Evolutionary conservation across 2,888 invertebrate species (phyloP), one percentile per base, ranked within the genome.

Genomic region (Sicus ferrugineus): DNA sequence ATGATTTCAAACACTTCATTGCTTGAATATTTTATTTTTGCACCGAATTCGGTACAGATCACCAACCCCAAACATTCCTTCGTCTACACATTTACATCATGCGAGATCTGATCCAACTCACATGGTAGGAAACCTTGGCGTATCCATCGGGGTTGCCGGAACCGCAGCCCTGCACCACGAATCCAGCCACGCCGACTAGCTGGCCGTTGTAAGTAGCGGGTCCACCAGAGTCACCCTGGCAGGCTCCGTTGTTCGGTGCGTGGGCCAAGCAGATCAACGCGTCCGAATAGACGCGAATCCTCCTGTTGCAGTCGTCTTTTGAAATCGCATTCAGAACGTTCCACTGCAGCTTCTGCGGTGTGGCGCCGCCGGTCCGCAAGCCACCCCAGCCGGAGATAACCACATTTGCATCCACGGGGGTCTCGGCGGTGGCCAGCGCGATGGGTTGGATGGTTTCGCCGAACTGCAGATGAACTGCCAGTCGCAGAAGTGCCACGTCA

Each of bases 321-420:
- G 54, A 54, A 26, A 54, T 23, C 2, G 54, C 23, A 23, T 23
- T 54, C 54, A 23, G 14, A 16, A 54, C 6, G 4, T 23, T 23
- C 54, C 54, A 54, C 16, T 54, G 54, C 6, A 54, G 54, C 5
- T 28, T 23, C 5, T 23, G 16, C 23, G 54, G 28, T 6, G 14
- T 14, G 1, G 6, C 52, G 1, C 74, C 74, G 0, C 14, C 63
- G 7, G 68, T 69, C 0, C 75, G 77, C 14, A 67, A n/a, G 1
- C 66, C 67, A 16, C 83, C 83, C 80, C 81, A 83, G 63, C 83
- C 83, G 16, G 82, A 81, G 62, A 83, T 74, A 6, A 77, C 76
- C 3, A 83, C 75, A 0, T 56, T 11, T 48, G 72, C 72, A 28
- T 75, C 77, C 21, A 70, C 0, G 9, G 78, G 71, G 4, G 80